Percentiles rank a stretch among this genome's conserved stretches.
These are phyloP conservation scores for Pelobates cultripes DNA, from an alignment of 2,797 vertebrate genomes.

Conservation along the genomic window DNA sequence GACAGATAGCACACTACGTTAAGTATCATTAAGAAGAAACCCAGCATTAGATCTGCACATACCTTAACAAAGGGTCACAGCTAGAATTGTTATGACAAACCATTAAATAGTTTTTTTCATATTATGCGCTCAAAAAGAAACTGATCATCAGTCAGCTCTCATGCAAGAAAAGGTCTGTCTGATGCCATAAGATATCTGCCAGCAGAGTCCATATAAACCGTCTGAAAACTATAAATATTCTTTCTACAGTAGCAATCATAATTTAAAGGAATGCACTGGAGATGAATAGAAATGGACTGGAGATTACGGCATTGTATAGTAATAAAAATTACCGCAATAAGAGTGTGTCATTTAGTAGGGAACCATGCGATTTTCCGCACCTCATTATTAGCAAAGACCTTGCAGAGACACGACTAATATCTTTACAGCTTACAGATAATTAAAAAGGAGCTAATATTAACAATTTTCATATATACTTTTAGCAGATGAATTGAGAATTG, in stretches of 20 bases:
- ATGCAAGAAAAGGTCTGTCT: conserved; percentile 17
- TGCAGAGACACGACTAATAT: neutral
- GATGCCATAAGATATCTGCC: conserved; percentile 15
- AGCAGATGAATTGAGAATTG: no score
- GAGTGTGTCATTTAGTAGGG: no score
- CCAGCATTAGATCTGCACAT: no score
- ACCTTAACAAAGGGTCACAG: neutral
- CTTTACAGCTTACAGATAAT: conserved; percentile 1
- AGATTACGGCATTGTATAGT: no score
- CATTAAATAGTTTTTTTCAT: conserved; percentile 10
- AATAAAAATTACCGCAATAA: no score
- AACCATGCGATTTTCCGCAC: neutral
- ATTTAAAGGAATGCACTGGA: no score
- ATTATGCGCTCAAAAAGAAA: conserved; percentile 7
- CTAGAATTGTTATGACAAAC: conserved; percentile 30
- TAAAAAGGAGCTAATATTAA: neutral
- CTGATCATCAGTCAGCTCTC: conserved; percentile 25
- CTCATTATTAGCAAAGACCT: neutral
- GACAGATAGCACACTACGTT: no score
- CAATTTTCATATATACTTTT: neutral
- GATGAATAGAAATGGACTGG: no score
- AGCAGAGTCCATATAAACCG: conserved; percentile 17
- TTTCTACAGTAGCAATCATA: neutral
- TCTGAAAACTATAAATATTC: conserved; percentile 16
- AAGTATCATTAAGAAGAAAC: no score